These are phyloP conservation scores for Lontra canadensis DNA, from an alignment of 2,113 vertebrate species.

Conservation along the genomic window DNA sequence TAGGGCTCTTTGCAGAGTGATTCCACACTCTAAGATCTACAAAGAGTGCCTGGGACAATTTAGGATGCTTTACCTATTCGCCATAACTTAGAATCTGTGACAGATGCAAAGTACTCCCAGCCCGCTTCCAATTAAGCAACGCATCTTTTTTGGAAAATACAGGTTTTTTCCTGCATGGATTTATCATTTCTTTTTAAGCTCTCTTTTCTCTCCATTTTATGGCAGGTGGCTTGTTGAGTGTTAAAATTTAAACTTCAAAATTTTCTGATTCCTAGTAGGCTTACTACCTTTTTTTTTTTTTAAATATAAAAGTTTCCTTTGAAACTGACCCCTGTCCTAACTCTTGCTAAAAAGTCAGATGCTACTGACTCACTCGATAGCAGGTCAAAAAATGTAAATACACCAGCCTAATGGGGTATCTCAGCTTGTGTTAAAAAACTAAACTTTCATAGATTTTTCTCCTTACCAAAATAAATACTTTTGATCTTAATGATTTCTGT, in stretches of 20 bases:
- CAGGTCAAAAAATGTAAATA: neutral
- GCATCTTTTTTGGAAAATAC: neutral
- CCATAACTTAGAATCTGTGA: neutral
- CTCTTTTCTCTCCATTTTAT: neutral
- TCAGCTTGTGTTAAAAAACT: neutral
- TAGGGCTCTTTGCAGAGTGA: neutral
- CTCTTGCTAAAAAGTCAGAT: neutral
- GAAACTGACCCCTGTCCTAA: neutral
- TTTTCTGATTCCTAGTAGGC: neutral
- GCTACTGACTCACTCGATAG: neutral
- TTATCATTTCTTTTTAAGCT: neutral
- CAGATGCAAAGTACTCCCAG: neutral
- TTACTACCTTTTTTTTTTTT: neutral
- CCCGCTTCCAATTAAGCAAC: neutral
- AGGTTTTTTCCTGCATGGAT: neutral
- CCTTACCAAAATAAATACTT: neutral
- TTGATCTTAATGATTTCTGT: slow-evolving; percentile 16
- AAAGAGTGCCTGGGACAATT: neutral
- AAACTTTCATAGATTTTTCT: neutral
- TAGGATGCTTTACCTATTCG: neutral
- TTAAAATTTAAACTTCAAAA: slow-evolving; percentile 21
- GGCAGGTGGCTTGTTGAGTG: neutral
- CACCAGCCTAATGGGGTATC: neutral
- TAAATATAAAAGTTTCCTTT: neutral
- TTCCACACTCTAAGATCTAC: neutral